Evolutionary conservation across 1,140 invertebrate species (phyloP).

Genomic region (Drosophila littoralis): DNA sequence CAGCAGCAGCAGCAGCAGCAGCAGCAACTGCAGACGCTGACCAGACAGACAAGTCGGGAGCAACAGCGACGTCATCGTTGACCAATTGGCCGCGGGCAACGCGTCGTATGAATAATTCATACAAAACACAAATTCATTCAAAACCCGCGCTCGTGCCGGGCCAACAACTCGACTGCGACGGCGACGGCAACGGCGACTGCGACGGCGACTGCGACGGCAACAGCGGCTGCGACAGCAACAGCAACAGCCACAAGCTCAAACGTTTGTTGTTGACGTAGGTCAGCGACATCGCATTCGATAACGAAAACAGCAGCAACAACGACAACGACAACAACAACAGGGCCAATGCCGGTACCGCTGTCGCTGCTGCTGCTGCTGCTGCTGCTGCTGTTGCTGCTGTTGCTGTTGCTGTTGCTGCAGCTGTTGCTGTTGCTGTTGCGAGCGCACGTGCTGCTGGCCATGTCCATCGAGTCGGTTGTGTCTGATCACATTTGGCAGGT

Average conservation of each 20-base stretch:
- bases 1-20: conserved; percentile 12
- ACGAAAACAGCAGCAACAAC: conserved; percentile 18
- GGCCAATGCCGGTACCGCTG: neutral
- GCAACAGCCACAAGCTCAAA: conserved; percentile 7
- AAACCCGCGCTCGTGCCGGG: conserved; percentile 11
- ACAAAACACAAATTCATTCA: conserved; percentile 53
- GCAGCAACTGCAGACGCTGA: conserved; percentile 26
- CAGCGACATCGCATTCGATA: conserved; percentile 66
- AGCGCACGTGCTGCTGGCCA: conserved; percentile 32
- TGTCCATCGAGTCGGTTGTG: neutral
- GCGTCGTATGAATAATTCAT: conserved; percentile 66
- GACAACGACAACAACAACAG: conserved; percentile 10
- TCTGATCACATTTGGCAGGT: neutral
- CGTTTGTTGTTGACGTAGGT: conserved; percentile 62
- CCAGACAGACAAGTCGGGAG: conserved; percentile 45
- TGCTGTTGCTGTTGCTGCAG: neutral
- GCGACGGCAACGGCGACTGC: neutral
- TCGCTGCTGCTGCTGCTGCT: conserved; percentile 3
- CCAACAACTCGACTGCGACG: neutral
- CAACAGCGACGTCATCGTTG: conserved; percentile 41
- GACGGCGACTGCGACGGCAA: neutral
- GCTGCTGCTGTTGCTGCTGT: neutral
- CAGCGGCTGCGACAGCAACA: neutral
- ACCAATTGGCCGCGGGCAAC: conserved; percentile 34
- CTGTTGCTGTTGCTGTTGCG: neutral